Percentiles rank a stretch among this genome's conserved stretches.
These are phyloP conservation scores for Shinisaurus crocodilurus DNA, from an alignment of 2,113 vertebrate species.

Conservation along the genomic window DNA sequence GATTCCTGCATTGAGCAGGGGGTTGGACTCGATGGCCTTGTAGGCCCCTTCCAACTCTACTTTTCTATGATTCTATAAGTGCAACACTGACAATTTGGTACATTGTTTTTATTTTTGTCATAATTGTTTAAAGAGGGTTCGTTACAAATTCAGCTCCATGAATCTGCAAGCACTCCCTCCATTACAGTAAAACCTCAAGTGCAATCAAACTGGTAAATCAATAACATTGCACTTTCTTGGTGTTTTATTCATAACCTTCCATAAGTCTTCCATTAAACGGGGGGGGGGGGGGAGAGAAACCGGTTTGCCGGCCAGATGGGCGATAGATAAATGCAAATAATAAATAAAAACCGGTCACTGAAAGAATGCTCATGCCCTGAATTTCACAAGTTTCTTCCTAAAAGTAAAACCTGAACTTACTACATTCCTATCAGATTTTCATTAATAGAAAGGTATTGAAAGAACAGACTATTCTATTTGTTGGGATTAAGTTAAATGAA, in stretches of 20 bases:
- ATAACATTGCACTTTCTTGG: slow-evolving; percentile 54
- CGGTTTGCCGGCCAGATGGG: no score
- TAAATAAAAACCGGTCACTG: slow-evolving; percentile 17
- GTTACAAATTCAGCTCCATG: slow-evolving; percentile 44
- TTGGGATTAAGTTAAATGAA: neutral
- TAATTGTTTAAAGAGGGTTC: slow-evolving; percentile 41
- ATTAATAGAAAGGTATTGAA: neutral
- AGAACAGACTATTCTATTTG: neutral
- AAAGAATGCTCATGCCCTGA: slow-evolving; percentile 13
- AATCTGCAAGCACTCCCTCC: slow-evolving; percentile 33
- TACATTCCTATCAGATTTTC: neutral
- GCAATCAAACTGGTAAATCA: slow-evolving; percentile 51
- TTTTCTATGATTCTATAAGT: no score
- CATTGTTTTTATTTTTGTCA: slow-evolving; percentile 32
- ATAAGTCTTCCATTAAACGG: slow-evolving; percentile 62
- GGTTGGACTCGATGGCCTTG: no score
- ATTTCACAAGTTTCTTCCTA: slow-evolving; percentile 15
- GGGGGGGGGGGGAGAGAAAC: slow-evolving; percentile 24
- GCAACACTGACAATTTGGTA: neutral
- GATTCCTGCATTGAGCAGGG: no score
- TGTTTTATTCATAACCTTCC: slow-evolving; percentile 71
- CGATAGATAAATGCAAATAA: no score
- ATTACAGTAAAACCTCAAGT: slow-evolving; percentile 55
- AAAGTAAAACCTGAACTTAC: slow-evolving; percentile 28
- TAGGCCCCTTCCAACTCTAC: no score